phyloP scores from a whole-genome alignment of 2,888 invertebrate species.

The Lagria hirta region DNA sequence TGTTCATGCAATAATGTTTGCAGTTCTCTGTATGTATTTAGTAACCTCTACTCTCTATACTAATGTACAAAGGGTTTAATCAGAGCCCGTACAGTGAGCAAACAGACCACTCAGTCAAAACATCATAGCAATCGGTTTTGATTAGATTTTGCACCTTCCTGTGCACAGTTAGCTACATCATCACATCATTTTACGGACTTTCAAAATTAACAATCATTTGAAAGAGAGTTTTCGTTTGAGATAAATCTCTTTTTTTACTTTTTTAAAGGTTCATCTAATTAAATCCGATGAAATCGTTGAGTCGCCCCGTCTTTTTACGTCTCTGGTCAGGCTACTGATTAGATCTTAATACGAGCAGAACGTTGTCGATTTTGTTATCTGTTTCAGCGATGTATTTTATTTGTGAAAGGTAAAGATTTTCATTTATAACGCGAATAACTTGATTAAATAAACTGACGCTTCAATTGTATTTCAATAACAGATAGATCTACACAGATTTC shows the following conservation, averaged over 20 bases:
- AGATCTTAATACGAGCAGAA: slow-evolving; percentile 35
- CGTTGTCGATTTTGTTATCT: slow-evolving; percentile 30
- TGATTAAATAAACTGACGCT: slow-evolving; percentile 46
- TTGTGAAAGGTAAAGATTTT: slow-evolving; percentile 41
- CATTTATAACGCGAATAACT: slow-evolving; percentile 45
- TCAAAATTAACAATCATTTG: slow-evolving; percentile 17
- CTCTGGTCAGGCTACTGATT: slow-evolving; percentile 32
- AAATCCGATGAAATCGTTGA: slow-evolving; percentile 18
- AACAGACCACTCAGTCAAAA: slow-evolving; percentile 53
- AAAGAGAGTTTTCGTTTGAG: slow-evolving; percentile 13
- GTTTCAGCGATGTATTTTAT: slow-evolving; percentile 32
- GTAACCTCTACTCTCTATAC: slow-evolving; percentile 42
- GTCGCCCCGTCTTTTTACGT: slow-evolving; percentile 28
- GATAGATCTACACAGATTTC: slow-evolving; percentile 41
- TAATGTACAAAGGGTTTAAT: slow-evolving; percentile 50
- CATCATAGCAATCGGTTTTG: slow-evolving; percentile 55
- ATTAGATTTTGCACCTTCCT: slow-evolving; percentile 52
- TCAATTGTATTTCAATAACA: slow-evolving; percentile 49
- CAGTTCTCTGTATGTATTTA: slow-evolving; percentile 39
- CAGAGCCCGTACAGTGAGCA: slow-evolving; percentile 45
- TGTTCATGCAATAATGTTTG: slow-evolving; percentile 44
- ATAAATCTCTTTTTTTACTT: slow-evolving; percentile 23
- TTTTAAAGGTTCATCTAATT: slow-evolving; percentile 21
- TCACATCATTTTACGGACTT: slow-evolving; percentile 18
- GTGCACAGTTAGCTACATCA: slow-evolving; percentile 30